phyloP scores from a whole-genome alignment of 2,888 invertebrate species.

The Acronicta aceris region DNA sequence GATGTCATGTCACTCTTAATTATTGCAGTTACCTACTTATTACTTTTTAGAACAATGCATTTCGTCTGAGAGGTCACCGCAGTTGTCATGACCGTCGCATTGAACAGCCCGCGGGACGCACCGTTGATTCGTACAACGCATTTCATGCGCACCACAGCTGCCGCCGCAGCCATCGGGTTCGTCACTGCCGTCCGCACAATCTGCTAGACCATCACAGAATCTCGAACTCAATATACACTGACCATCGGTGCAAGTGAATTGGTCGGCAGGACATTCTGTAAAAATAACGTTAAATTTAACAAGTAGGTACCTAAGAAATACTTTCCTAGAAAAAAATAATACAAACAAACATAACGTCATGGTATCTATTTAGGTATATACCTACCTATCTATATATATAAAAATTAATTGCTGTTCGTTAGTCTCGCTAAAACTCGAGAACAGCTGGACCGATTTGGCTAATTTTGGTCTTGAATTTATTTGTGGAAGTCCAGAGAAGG shows the following conservation, averaged over 20 bases:
- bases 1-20: background rate
- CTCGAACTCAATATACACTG: constrained; percentile 90
- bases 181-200: constrained; percentile 92
- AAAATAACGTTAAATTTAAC: constrained; percentile 18
- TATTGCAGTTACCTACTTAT: background rate
- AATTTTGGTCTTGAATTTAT: too few species aligned
- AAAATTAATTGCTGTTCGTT: too few species aligned
- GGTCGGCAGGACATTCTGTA: constrained; percentile 83
- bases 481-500: too few species aligned
- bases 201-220: constrained; percentile 92
- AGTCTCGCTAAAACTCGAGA: too few species aligned
- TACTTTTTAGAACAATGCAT: constrained; percentile 76
- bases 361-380: too few species aligned
- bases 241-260: constrained; percentile 90
- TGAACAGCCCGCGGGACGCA: constrained; percentile 90
- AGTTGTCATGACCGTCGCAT: constrained; percentile 92
- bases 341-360: too few species aligned
- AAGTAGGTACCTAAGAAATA: too few species aligned
- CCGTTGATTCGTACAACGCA: constrained; percentile 85
- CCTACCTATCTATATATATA: too few species aligned
- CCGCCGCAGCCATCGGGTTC: constrained; percentile 90
- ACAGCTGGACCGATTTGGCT: too few species aligned
- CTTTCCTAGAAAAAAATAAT: too few species aligned
- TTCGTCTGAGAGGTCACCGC: constrained; percentile 92
- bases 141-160: constrained; percentile 88